Percentiles rank a stretch among this genome's conserved stretches.
These are phyloP conservation scores for Pentalonia nigronervosa DNA, from an alignment of 1,140 invertebrate species.

Conservation along the genomic window DNA sequence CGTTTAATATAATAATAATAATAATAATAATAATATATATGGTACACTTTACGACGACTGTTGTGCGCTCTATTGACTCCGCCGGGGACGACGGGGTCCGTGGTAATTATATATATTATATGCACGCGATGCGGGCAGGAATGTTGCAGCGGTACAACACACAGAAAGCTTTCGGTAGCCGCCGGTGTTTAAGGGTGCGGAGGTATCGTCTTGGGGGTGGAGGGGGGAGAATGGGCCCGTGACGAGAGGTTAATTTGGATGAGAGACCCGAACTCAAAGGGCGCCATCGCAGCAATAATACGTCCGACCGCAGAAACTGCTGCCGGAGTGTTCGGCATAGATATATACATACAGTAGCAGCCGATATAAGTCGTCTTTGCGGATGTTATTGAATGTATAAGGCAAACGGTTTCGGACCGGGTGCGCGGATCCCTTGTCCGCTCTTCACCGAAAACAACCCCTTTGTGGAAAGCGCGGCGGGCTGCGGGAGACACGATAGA, in stretches of 20 bases:
- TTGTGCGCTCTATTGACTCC: conserved; percentile 7
- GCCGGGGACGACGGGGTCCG: neutral
- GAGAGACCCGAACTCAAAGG: conserved; percentile 43
- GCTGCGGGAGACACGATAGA: neutral
- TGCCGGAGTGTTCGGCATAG: neutral
- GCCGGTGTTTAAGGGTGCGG: neutral
- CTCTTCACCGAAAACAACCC: neutral
- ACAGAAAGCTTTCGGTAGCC: neutral
- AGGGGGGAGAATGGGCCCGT: neutral
- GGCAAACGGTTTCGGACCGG: conserved; percentile 13
- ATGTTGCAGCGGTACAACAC: neutral
- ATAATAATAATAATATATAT: neutral
- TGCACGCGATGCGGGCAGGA: neutral
- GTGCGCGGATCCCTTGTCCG: neutral
- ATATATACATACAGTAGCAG: neutral
- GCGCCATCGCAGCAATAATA: conserved; percentile 24
- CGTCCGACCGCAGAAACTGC: conserved; percentile 40
- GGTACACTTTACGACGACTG: neutral
- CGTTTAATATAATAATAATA: neutral
- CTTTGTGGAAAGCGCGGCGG: neutral
- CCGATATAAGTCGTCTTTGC: conserved; percentile 33
- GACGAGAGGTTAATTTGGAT: conserved; percentile 41
- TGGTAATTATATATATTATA: neutral
- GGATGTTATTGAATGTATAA: conserved; percentile 28
- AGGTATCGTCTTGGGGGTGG: neutral